Conservation (phyloP, 2,888 invertebrate species). For the Muschampia plurimacula region DNA sequence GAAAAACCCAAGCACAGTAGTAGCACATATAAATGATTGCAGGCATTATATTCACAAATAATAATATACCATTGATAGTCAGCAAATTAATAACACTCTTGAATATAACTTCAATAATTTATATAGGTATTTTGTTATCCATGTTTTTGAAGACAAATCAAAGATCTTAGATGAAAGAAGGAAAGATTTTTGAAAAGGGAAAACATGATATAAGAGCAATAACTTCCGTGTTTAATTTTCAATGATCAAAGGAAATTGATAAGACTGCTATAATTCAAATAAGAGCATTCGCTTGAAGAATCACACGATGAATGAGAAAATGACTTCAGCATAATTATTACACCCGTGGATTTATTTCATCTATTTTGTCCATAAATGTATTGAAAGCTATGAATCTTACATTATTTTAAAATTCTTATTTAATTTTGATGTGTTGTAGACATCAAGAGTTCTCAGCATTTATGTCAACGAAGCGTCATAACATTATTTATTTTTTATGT, state of each 20-base stretch:
- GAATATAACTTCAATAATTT: neutral
- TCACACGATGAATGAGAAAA: neutral
- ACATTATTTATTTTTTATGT: too few species aligned
- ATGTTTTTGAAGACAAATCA: neutral
- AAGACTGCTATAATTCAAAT: neutral
- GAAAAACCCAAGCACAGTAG: too few species aligned
- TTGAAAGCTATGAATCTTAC: too few species aligned
- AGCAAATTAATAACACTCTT: neutral
- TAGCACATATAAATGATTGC: too few species aligned
- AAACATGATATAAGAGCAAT: neutral
- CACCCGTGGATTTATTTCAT: too few species aligned
- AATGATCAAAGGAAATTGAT: slow-evolving; percentile 9
- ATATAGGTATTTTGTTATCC: neutral
- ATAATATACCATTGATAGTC: too few species aligned
- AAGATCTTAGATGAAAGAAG: neutral
- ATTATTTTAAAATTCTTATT: too few species aligned
- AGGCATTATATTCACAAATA: too few species aligned
- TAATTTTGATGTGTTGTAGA: too few species aligned
- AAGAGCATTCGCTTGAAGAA: neutral
- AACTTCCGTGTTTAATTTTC: slow-evolving; percentile 5
- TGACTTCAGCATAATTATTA: neutral
- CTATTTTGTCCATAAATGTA: too few species aligned
- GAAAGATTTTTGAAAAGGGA: neutral
- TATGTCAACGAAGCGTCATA: too few species aligned
- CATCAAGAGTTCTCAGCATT: too few species aligned